Percentiles rank a stretch among this genome's conserved stretches.
Evolutionary conservation across 1,140 invertebrate species (phyloP).

Genomic region (Danaus plexippus): DNA sequence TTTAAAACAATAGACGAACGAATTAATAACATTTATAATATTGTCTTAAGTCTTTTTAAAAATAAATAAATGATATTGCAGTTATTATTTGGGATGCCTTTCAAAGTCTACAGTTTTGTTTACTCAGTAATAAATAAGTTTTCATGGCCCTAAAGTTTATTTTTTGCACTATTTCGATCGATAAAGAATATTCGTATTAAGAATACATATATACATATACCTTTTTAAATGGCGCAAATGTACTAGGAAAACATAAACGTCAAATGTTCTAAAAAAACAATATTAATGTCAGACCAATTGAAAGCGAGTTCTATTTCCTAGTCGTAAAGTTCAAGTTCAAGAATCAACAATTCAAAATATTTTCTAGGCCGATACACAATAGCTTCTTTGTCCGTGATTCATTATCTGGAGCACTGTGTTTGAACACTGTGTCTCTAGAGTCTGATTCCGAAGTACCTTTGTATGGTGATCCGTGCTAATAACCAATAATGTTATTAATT

Average conservation of each 20-base stretch:
- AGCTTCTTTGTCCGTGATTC: constrained; percentile 13
- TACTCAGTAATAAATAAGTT: too few relatives aligned
- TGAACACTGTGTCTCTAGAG: constrained; percentile 17
- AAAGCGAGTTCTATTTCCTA: constrained; percentile 22
- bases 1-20: too few relatives aligned
- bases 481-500: constrained; percentile 16
- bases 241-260: constrained; percentile 40
- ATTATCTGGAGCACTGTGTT: constrained; percentile 19
- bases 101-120: too few relatives aligned
- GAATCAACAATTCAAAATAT: constrained; percentile 12
- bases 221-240: constrained; percentile 27
- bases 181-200: too few relatives aligned
- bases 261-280: not conserved
- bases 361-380: constrained; percentile 20
- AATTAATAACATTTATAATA: too few relatives aligned
- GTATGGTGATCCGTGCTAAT: constrained; percentile 39
- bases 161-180: too few relatives aligned
- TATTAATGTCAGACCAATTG: constrained; percentile 7
- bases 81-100: too few relatives aligned
- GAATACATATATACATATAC: too few relatives aligned
- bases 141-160: too few relatives aligned
- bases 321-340: constrained; percentile 31
- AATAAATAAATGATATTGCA: too few relatives aligned
- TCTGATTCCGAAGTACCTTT: constrained; percentile 26
- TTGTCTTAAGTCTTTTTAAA: too few relatives aligned